phyloP scores from a whole-genome alignment of 2,888 invertebrate species.

The Amphiduros pacificus region DNA sequence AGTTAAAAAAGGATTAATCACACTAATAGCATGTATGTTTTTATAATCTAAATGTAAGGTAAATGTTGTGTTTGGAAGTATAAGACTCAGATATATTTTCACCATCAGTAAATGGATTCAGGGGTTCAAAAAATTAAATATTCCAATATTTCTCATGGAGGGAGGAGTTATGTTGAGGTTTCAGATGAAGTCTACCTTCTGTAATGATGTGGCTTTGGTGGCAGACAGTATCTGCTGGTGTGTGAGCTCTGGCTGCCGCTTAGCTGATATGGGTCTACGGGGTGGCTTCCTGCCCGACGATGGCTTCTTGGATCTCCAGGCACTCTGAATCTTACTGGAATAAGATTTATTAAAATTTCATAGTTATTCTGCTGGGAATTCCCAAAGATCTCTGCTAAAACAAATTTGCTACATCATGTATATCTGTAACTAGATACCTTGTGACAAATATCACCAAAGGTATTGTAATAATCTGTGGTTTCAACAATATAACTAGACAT shows the following conservation, averaged over 20 bases:
- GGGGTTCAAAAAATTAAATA: too few relatives aligned
- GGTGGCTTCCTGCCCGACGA: slow-evolving; percentile 32
- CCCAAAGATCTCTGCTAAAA: too few relatives aligned
- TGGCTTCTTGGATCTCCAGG: slow-evolving; percentile 6
- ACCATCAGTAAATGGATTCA: too few relatives aligned
- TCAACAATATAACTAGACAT: too few relatives aligned
- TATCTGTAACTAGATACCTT: too few relatives aligned
- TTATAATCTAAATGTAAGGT: too few relatives aligned
- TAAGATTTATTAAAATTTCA: background rate
- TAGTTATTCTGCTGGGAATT: background rate
- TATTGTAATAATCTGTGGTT: too few relatives aligned
- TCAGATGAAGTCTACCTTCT: slow-evolving; percentile 38
- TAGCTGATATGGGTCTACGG: slow-evolving; percentile 47
- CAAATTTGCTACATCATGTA: too few relatives aligned
- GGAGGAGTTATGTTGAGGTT: background rate
- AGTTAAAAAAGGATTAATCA: background rate
- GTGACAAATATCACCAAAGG: too few relatives aligned
- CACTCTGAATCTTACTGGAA: slow-evolving; percentile 40
- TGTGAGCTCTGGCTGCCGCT: slow-evolving; percentile 40
- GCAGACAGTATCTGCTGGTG: slow-evolving; percentile 40
- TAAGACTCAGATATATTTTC: too few relatives aligned
- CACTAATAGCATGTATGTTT: too few relatives aligned
- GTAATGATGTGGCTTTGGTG: slow-evolving; percentile 40
- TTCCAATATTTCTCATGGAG: background rate
- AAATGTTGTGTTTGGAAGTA: too few relatives aligned